A percentile compares a stretch with the other conserved stretches of the same genome.
Evolutionary conservation across 2,113 vertebrate species (phyloP).

Genomic region (Zosterops borbonicus): DNA sequence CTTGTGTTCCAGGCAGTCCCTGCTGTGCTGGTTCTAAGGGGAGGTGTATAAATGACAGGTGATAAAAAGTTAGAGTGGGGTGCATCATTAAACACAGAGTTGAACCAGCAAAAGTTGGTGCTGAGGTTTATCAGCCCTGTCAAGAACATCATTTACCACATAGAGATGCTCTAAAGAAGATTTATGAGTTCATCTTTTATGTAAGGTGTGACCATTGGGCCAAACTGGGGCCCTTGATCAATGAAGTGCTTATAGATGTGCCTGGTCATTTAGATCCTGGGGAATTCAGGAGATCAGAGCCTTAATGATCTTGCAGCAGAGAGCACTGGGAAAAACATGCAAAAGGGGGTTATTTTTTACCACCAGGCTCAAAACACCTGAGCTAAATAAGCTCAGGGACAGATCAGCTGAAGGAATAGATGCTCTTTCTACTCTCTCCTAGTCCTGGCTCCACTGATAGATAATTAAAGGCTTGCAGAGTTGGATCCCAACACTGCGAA

Average conservation of each 20-base stretch:
- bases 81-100: neutral
- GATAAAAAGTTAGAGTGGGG: neutral
- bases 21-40: neutral
- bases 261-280: neutral
- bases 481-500: neutral
- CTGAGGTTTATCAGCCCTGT: neutral
- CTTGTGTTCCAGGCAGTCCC: neutral
- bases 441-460: neutral
- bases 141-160: neutral
- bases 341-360: neutral
- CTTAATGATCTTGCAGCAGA: neutral
- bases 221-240: neutral
- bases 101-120: neutral
- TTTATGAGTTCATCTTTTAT: neutral
- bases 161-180: neutral
- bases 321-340: neutral
- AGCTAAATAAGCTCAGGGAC: neutral
- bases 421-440: neutral
- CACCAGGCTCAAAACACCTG: neutral
- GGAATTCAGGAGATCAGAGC: neutral
- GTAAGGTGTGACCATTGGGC: neutral
- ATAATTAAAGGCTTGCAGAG: conserved; percentile 25
- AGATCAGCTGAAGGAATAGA: neutral
- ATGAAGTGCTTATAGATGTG: neutral
- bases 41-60: neutral